Evolutionary conservation across 1,140 invertebrate species (phyloP), one percentile per base, ranked within the genome.

Genomic region (Mya arenaria): DNA sequence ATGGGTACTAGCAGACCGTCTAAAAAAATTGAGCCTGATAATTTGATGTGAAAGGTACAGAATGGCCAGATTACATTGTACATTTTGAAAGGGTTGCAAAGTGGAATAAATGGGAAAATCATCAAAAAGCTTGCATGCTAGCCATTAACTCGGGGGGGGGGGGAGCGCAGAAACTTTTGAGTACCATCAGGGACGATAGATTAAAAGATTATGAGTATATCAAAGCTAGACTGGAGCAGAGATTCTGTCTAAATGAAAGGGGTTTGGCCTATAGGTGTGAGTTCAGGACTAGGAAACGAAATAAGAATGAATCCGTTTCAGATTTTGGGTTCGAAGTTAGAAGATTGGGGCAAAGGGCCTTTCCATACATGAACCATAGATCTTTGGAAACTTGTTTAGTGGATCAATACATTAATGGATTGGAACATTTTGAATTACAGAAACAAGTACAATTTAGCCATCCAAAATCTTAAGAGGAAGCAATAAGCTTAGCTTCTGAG

Each of bases 61-160:
- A 82, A n/a, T 82, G 69, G 69, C 34, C 25, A 10, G 71, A 83
- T 83, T 83, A 84, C 44, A 37, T 84, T 23, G 60, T 84, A 1
- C 82, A 84, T 37, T 84, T 84, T 52, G 82, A 84, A 44, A 60
- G 80, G 62, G 75, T 78, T 1, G 68, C 56, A 0, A n/a, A 23
- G 5, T 80, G 69, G 82, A 84, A 84, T 69, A 37, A 34, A 2
- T 84, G 82, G 75, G 37, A 37, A 72, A 13, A 72, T 34, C 2
- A 28, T 10, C 44, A 77, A 44, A 83, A 55, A 44, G 82, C 65
- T n/a, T 52, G 65, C 52, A 74, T 77, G 41, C 32, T 83, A 4
- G 39, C 72, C 19, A 83, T 83, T 25, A 55, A 58, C 48, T 32
- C 78, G 30, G 48, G 65, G 15, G 82, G n/a, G n/a, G n/a, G 82